Evolutionary conservation across 30 jellyfish, hydroid and myxozoan species (phyloP).

Genomic region (Turritopsis dohrnii): DNA sequence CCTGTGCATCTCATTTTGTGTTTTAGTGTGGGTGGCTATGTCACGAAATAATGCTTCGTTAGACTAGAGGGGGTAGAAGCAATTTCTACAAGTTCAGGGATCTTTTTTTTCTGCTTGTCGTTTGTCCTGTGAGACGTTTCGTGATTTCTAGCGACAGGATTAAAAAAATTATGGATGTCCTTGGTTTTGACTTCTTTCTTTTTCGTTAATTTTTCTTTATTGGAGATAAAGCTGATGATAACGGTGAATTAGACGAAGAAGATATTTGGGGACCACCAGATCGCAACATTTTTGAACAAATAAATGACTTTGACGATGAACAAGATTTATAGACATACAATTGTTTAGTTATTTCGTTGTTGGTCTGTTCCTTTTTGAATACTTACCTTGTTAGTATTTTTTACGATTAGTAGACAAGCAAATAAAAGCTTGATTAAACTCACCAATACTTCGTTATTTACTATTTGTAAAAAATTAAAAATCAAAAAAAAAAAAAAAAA

Average conservation of each 20-base stretch:
- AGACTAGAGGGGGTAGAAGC: too few species aligned
- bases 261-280: neutral
- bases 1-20: too few species aligned
- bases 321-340: too few species aligned
- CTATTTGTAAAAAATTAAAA: neutral
- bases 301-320: conserved; percentile 3
- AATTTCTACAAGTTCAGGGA: conserved; percentile 10
- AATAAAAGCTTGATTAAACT: neutral
- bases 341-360: too few species aligned
- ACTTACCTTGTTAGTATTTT: conserved; percentile 6
- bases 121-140: too few species aligned
- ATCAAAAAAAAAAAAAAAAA: too few species aligned
- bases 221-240: neutral
- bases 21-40: too few species aligned
- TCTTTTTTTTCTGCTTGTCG: conserved; percentile 4
- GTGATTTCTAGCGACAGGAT: too few species aligned
- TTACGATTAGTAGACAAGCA: conserved; percentile 7
- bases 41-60: too few species aligned
- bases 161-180: too few species aligned
- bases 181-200: conserved; percentile 8
- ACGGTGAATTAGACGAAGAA: too few species aligned
- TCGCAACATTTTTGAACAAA: conserved; percentile 5
- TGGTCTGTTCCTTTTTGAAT: too few species aligned
- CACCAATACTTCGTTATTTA: neutral
- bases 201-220: conserved; percentile 4